Base-by-base conservation (phyloP, 2,797 vertebrate species). In the Glossophaga mutica region DNA sequence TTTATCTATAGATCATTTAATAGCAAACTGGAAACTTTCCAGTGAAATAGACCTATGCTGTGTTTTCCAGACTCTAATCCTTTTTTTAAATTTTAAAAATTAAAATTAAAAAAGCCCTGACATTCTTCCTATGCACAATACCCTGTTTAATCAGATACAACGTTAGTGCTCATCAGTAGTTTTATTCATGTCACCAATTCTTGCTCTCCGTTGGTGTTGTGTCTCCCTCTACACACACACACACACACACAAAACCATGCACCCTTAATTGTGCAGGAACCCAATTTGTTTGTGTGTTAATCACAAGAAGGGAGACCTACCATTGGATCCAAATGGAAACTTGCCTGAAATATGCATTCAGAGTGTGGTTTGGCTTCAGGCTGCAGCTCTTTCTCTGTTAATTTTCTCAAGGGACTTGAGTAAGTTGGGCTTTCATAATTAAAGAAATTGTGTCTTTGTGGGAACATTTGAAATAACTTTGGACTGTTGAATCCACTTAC, bases 401-500 rank as follows among this genome's bases (percentile, higher is more conserved):
- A 91, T 82, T 83, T 70, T 93, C 79, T 91, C 87, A 76, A 81
- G 48, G 32, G 78, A 89, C 37, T 95, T 93, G 55, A 94, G 52
- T 84, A 90, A 67, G 44, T 86, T 91, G 39, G 39, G 48, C 91
- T 94, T 96, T 88, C 93, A 94, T 92, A 94, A 94, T 85, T 94
- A 89, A 93, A 97, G 70, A 90, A 93, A 52, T 52, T 90, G 22
- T 79, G 76, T 87, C 84, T 94, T 87, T 93, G 79, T 77, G 74
- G 86, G 39, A 97, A 94, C 73, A 95, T 73, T 26, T 79, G 73
- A 95, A 96, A 95, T 90, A 95, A 94, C 48, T 82, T 86, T 77
- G 22, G 19, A 87, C 83, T 84, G 42, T 87, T 46, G 26, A 79
- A 81, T 95, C 50, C 88, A 26, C 55, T 65, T 83, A 71, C 44